These are phyloP conservation scores for Phalloptychus januarius DNA, from an alignment of 2,797 vertebrate genomes.

Conservation along the genomic window DNA sequence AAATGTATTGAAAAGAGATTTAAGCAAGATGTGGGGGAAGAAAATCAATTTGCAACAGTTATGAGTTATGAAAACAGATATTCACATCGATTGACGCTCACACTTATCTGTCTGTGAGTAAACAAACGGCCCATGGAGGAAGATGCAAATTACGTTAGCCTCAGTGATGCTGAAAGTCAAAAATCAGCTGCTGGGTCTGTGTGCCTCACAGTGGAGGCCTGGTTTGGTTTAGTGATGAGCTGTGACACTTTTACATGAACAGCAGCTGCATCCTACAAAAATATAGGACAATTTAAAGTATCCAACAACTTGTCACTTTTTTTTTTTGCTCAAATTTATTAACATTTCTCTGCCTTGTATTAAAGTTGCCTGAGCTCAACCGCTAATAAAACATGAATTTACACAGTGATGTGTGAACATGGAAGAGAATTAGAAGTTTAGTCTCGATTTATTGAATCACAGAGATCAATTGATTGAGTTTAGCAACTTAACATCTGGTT, in stretches of 20 bases:
- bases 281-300: too few species aligned
- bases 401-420: not conserved
- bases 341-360: not conserved
- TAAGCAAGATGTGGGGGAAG: slow-evolving; percentile 39
- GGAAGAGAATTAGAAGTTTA: not conserved
- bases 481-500: not conserved
- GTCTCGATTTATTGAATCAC: slow-evolving; percentile 2
- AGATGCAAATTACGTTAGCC: slow-evolving; percentile 68
- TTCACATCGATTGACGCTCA: slow-evolving; percentile 65
- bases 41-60: slow-evolving; percentile 71
- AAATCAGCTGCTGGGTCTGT: slow-evolving; percentile 56
- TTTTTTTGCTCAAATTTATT: not conserved
- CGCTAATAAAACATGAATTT: slow-evolving; percentile 5
- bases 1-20: slow-evolving; percentile 77
- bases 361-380: slow-evolving; percentile 22
- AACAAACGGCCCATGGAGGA: slow-evolving; percentile 65
- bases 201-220: slow-evolving; percentile 33
- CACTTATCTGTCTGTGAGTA: slow-evolving; percentile 60
- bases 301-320: not conserved
- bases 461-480: not conserved
- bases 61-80: slow-evolving; percentile 74
- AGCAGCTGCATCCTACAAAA: slow-evolving; percentile 23
- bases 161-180: slow-evolving; percentile 64
- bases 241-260: slow-evolving; percentile 27
- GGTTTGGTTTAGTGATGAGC: slow-evolving; percentile 44